Evolutionary conservation across 2,797 vertebrate species (phyloP).

Genomic region (Phataginus tricuspis): DNA sequence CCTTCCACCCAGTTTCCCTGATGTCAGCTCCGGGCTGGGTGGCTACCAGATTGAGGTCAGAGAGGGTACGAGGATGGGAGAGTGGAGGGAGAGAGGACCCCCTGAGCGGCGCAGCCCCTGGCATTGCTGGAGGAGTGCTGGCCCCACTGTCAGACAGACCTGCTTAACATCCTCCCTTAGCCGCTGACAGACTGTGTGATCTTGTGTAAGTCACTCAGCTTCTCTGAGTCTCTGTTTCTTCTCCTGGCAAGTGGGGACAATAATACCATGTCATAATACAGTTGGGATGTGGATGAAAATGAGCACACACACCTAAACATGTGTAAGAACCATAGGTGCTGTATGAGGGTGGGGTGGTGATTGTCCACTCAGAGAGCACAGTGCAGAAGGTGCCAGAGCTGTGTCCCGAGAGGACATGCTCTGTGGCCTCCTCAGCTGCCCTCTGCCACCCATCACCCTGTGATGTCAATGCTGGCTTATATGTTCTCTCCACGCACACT

Average conservation of each 20-base stretch:
- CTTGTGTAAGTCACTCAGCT: neutral
- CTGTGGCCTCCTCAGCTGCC: neutral
- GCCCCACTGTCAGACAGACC: neutral
- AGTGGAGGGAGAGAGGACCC: neutral
- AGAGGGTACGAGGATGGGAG: neutral
- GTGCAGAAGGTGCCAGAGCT: neutral
- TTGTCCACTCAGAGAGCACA: neutral
- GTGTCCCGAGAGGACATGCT: neutral
- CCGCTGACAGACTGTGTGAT: neutral
- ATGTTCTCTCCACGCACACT: rapidly evolving
- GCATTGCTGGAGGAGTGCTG: neutral
- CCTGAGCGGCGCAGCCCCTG: rapidly evolving
- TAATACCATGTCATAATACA: too few relatives aligned
- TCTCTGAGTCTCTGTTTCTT: neutral
- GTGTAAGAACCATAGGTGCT: neutral
- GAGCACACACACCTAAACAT: neutral
- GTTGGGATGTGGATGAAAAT: neutral
- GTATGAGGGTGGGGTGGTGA: neutral
- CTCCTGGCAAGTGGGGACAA: neutral
- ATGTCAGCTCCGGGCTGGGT: neutral
- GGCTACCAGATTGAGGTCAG: neutral
- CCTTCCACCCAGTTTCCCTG: neutral
- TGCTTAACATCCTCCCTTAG: neutral
- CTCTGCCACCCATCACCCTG: neutral
- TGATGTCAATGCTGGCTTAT: neutral